Percentiles rank a stretch among this genome's conserved stretches.
Conservation (phyloP, 2,888 invertebrate species). For the Drosophila koepferae region DNA sequence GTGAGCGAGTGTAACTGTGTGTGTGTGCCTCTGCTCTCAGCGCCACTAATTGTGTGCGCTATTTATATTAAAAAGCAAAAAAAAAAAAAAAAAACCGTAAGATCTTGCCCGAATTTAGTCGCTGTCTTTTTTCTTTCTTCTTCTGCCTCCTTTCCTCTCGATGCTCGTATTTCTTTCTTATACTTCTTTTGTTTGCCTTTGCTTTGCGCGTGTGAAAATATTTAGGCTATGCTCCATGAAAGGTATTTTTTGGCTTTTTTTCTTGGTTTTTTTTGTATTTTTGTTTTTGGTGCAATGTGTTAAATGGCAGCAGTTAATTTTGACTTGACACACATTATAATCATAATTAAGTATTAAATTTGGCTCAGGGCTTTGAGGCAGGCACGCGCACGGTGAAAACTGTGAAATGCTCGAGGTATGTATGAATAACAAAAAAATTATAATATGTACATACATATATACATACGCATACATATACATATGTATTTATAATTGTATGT, state of each 20-base stretch:
- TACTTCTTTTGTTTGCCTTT: conserved; percentile 39
- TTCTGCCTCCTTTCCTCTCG: conserved; percentile 2
- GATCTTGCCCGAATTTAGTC: conserved; percentile 60
- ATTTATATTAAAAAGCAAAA: conserved; percentile 51
- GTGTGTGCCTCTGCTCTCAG: conserved; percentile 45
- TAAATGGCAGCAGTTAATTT: conserved; percentile 65
- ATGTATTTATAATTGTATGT: conserved; percentile 6
- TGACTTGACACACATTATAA: conserved; percentile 73
- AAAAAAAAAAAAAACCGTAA: conserved; percentile 27
- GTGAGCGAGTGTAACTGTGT: neutral
- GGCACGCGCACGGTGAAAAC: conserved; percentile 63
- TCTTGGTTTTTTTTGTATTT: neutral
- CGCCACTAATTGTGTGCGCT: conserved; percentile 76
- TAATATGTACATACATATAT: neutral
- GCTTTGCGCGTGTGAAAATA: conserved; percentile 74
- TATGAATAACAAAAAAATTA: neutral
- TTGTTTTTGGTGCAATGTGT: conserved; percentile 57
- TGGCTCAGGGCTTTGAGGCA: conserved; percentile 49
- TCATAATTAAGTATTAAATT: conserved; percentile 72
- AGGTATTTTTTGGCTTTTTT: conserved; percentile 20
- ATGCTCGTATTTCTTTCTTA: conserved; percentile 25
- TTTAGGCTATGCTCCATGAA: conserved; percentile 61
- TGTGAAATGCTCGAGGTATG: conserved; percentile 31
- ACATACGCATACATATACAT: neutral
- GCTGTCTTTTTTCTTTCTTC: conserved; percentile 26